Conservation (phyloP, 2,797 vertebrate genomes). For the Thripadectes ignobilis region DNA sequence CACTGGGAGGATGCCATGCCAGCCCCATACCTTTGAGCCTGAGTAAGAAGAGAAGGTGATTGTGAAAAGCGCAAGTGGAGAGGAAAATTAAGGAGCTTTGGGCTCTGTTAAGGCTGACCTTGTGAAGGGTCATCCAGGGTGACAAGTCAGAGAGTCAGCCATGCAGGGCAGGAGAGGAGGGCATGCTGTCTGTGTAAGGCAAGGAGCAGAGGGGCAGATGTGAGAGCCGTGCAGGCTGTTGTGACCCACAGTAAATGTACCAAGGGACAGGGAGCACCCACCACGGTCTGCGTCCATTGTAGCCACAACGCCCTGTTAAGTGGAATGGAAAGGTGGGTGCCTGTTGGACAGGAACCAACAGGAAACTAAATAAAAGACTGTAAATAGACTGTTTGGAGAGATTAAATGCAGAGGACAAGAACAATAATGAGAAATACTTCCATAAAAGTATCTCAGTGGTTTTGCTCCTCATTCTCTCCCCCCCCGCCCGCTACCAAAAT, state of each 20-base stretch:
- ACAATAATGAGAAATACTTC: neutral
- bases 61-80: neutral
- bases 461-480: neutral
- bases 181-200: neutral
- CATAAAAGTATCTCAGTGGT: neutral
- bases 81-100: neutral
- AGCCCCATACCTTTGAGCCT: neutral
- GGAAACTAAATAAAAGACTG: neutral
- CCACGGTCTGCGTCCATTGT: fast-evolving
- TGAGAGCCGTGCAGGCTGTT: neutral
- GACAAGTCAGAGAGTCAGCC: neutral
- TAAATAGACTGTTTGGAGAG: neutral
- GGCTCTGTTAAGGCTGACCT: neutral
- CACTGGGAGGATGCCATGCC: neutral
- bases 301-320: neutral
- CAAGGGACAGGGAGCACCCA: neutral
- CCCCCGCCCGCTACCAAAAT: neutral
- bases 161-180: neutral
- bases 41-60: neutral
- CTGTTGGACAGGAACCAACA: neutral
- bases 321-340: neutral
- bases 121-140: neutral
- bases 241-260: fast-evolving
- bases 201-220: fast-evolving
- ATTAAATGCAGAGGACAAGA: neutral